Conservation (phyloP, 2,888 invertebrate species). For the Eretmocerus hayati region DNA sequence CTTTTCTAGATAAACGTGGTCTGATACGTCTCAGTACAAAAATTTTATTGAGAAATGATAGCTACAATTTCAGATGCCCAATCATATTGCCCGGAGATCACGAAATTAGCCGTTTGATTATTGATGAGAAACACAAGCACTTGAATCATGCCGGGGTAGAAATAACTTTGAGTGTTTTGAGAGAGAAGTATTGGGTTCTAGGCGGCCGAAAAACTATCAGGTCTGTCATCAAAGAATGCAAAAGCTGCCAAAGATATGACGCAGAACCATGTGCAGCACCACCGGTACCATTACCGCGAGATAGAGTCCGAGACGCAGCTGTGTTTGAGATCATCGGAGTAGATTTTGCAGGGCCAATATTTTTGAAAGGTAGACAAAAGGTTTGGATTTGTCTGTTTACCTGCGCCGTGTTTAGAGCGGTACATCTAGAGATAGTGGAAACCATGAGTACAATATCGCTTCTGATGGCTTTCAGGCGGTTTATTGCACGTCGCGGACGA, state of each 20-base stretch:
- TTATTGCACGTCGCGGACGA: constrained; percentile 34
- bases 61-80: constrained; percentile 3
- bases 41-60: constrained; percentile 8
- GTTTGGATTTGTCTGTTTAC: constrained; percentile 38
- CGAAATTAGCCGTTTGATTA: not conserved
- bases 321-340: constrained; percentile 28
- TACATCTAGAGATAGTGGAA: constrained; percentile 34
- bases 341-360: constrained; percentile 38
- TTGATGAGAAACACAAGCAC: not conserved
- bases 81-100: constrained; percentile 6
- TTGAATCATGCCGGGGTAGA: constrained; percentile 2
- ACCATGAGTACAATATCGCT: constrained; percentile 29
- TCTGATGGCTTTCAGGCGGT: constrained; percentile 31
- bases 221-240: not conserved
- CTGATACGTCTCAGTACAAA: constrained; percentile 15
- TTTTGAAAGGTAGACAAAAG: constrained; percentile 26
- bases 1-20: not conserved
- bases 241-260: not conserved
- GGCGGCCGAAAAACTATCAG: not conserved
- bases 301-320: constrained; percentile 25
- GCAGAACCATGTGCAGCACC: not conserved
- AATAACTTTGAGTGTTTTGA: not conserved
- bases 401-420: constrained; percentile 37
- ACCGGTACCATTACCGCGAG: constrained; percentile 2
- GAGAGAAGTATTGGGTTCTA: constrained; percentile 4